Evolutionary conservation across 2,888 invertebrate species (phyloP).

Genomic region (Cinara cedri): DNA sequence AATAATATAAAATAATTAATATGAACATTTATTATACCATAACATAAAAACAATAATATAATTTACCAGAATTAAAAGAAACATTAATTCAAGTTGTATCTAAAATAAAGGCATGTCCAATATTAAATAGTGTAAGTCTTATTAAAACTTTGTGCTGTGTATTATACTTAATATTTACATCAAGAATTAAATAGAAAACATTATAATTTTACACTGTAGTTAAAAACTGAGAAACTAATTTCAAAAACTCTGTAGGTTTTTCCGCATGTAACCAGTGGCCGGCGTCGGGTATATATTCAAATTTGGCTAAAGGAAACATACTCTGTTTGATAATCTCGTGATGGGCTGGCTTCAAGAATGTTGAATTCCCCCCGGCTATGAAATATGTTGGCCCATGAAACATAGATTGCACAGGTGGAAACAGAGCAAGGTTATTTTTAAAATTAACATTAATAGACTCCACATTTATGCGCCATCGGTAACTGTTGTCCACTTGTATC

Average conservation of each 20-base stretch:
- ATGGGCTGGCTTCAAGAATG: conserved; percentile 74
- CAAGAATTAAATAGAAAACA: neutral
- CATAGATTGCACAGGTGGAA: conserved; percentile 66
- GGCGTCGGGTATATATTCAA: conserved; percentile 77
- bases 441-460: conserved; percentile 74
- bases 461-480: conserved; percentile 82
- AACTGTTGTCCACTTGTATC: conserved; percentile 70
- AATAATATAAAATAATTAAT: too few species aligned
- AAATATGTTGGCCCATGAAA: conserved; percentile 80
- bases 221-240: conserved; percentile 71
- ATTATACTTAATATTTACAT: neutral
- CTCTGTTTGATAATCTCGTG: conserved; percentile 69
- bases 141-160: too few species aligned
- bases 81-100: neutral
- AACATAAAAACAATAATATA: too few species aligned
- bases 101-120: neutral
- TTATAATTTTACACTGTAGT: conserved; percentile 60
- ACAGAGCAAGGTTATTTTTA: conserved; percentile 69
- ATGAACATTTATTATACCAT: too few species aligned
- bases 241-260: conserved; percentile 79
- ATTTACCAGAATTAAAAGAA: neutral
- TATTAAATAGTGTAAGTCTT: neutral
- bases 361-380: conserved; percentile 81
- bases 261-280: conserved; percentile 96
- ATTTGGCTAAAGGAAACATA: conserved; percentile 75